These are phyloP conservation scores for Leptopterna dolabrata DNA, from an alignment of 2,888 invertebrate species.

Conservation along the genomic window DNA sequence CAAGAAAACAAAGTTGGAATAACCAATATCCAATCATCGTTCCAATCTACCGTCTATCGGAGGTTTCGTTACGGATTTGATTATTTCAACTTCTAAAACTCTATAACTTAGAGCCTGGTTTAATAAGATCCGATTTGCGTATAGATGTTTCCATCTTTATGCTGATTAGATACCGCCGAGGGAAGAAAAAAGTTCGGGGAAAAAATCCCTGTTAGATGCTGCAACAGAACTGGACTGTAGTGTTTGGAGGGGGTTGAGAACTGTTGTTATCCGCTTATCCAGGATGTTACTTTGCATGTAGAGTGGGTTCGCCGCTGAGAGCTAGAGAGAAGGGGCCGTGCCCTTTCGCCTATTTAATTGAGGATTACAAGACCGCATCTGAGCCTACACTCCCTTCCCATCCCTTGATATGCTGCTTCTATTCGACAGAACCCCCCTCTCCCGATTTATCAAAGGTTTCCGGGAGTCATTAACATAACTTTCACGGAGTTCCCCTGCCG, in stretches of 20 bases:
- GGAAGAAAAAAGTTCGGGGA: not conserved
- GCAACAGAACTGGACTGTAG: slow-evolving; percentile 5
- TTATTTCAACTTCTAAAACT: not conserved
- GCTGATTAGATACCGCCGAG: slow-evolving; percentile 2
- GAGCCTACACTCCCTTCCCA: slow-evolving; percentile 22
- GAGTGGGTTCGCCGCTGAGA: slow-evolving; percentile 15
- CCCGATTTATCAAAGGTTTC: slow-evolving; percentile 53
- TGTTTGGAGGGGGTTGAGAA: not conserved
- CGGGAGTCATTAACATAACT: slow-evolving; percentile 53
- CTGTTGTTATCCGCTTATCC: slow-evolving; percentile 55
- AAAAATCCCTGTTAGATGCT: not conserved
- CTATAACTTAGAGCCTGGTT: not conserved
- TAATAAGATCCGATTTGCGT: slow-evolving; percentile 10
- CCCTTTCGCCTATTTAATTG: slow-evolving; percentile 43
- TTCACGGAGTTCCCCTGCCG: slow-evolving; percentile 26
- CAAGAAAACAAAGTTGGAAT: no score
- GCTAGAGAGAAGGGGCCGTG: not conserved
- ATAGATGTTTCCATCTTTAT: slow-evolving; percentile 33
- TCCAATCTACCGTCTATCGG: no score
- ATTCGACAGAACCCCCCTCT: not conserved
- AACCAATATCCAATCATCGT: no score
- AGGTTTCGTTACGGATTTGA: not conserved
- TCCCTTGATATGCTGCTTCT: not conserved
- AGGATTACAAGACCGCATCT: slow-evolving; percentile 54
- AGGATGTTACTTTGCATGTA: slow-evolving; percentile 55